These are phyloP conservation scores for Porites lutea DNA, from an alignment of 64 coral and sea anemone species.

Conservation along the genomic window DNA sequence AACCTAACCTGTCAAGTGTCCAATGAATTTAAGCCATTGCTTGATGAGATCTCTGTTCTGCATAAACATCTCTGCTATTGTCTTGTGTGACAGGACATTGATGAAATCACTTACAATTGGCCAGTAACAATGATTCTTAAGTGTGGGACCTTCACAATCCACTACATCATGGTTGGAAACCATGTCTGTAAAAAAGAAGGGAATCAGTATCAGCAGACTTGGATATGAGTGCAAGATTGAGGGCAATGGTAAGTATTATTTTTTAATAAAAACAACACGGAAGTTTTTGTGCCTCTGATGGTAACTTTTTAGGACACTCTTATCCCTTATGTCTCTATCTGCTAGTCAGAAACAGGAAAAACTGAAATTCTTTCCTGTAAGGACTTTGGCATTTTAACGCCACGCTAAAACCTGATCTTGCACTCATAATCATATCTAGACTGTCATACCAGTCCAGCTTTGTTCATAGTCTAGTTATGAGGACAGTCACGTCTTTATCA, in stretches of 20 bases:
- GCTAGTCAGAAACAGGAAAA: too few species aligned
- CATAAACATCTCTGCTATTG: slow-evolving; percentile 88
- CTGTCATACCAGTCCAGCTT: too few species aligned
- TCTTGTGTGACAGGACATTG: slow-evolving; percentile 94
- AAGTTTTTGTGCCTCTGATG: too few species aligned
- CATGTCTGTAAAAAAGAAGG: slow-evolving; percentile 6
- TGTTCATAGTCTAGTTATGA: too few species aligned
- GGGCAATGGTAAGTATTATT: background rate
- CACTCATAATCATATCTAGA: too few species aligned
- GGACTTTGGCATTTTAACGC: too few species aligned
- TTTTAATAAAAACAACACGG: too few species aligned
- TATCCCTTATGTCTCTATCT: too few species aligned
- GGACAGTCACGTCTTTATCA: too few species aligned
- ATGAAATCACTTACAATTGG: slow-evolving; percentile 97
- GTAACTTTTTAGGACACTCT: too few species aligned
- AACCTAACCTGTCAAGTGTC: slow-evolving; percentile 79
- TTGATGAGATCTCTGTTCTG: slow-evolving; percentile 83
- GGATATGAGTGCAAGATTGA: background rate
- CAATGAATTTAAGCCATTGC: slow-evolving; percentile 93
- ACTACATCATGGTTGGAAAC: slow-evolving; percentile 74
- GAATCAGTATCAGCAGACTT: background rate
- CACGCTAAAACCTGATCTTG: too few species aligned
- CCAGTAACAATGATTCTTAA: slow-evolving; percentile 95
- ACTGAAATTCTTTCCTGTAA: too few species aligned
- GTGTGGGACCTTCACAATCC: slow-evolving; percentile 67